Evolutionary conservation across 1,140 invertebrate genomes (phyloP).

Genomic region (Polyergus mexicanus): DNA sequence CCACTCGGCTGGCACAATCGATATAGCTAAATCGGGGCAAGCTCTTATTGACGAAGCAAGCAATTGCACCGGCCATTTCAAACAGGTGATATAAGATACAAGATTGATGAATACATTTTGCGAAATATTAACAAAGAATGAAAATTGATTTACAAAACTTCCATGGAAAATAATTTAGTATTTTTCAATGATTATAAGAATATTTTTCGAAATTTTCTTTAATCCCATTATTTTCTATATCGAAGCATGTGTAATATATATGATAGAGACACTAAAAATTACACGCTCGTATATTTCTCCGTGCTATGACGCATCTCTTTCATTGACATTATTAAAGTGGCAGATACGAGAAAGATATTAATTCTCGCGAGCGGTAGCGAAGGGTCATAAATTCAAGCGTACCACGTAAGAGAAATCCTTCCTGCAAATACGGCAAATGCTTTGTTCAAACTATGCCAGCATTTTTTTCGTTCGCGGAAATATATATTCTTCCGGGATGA

Average conservation of each 20-base stretch:
- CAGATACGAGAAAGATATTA: not conserved
- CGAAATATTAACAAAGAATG: not conserved
- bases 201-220: not conserved
- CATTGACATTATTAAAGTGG: not conserved
- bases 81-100: not conserved
- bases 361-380: not conserved
- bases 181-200: no score
- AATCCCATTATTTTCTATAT: not conserved
- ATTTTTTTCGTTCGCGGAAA: not conserved
- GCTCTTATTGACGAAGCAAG: slow-evolving; percentile 28
- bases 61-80: slow-evolving; percentile 3
- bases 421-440: slow-evolving; percentile 13
- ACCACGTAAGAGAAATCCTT: not conserved
- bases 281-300: not conserved
- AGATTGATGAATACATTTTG: not conserved
- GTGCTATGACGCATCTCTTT: no score
- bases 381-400: slow-evolving; percentile 27
- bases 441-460: not conserved
- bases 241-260: not conserved
- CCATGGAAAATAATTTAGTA: not conserved
- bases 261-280: not conserved
- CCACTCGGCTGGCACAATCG: slow-evolving; percentile 47
- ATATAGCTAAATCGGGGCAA: slow-evolving; percentile 18
- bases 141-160: not conserved
- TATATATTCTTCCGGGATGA: not conserved